Conservation (phyloP, 2,113 vertebrate species). For the Amblyornis subalaris region DNA sequence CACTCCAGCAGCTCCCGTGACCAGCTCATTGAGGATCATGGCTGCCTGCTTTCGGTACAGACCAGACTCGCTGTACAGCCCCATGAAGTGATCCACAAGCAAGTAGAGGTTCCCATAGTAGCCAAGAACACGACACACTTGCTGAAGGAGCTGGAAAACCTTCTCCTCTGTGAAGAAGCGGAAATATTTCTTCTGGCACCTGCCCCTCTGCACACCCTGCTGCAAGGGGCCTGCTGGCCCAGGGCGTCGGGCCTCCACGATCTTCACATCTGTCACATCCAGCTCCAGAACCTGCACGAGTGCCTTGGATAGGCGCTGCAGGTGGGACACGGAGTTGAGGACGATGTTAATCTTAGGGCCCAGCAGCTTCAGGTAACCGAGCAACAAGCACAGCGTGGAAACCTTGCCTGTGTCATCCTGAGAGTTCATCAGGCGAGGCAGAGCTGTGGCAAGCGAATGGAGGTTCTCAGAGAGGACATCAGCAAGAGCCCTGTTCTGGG, state of each 20-base stretch:
- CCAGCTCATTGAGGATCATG: constrained; percentile 86
- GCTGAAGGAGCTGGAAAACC: constrained; percentile 78
- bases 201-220: neutral
- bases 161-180: constrained; percentile 86
- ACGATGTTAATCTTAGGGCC: constrained; percentile 79
- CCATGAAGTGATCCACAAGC: constrained; percentile 88
- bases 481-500: constrained; percentile 71
- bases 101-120: constrained; percentile 87
- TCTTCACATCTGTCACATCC: constrained; percentile 82
- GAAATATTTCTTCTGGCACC: constrained; percentile 77
- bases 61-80: constrained; percentile 80
- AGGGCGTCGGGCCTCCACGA: constrained; percentile 80
- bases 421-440: constrained; percentile 89
- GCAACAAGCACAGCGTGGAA: constrained; percentile 81
- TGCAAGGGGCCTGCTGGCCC: neutral
- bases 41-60: constrained; percentile 87
- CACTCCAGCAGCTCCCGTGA: constrained; percentile 80
- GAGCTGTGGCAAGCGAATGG: constrained; percentile 81
- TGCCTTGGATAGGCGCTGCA: constrained; percentile 87
- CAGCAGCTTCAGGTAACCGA: constrained; percentile 89
- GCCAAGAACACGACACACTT: constrained; percentile 86
- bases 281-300: constrained; percentile 90
- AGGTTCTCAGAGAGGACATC: constrained; percentile 88
- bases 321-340: constrained; percentile 82
- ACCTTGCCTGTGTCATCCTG: constrained; percentile 86